Evolutionary conservation across 2,113 vertebrate genomes (phyloP).

Genomic region (Colius striatus): DNA sequence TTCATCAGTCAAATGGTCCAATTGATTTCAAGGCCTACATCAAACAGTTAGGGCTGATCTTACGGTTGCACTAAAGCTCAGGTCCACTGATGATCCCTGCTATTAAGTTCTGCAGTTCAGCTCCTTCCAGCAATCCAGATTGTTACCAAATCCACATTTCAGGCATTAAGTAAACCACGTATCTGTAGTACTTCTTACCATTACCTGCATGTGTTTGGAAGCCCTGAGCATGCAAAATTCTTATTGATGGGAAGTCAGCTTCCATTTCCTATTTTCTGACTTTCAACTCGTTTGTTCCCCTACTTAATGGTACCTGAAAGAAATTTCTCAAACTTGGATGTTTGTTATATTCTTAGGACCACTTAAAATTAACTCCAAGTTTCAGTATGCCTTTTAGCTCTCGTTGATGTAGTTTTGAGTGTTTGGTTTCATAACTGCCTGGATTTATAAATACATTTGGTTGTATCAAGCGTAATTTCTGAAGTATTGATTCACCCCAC

Average conservation of each 20-base stretch:
- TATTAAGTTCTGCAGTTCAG: not conserved
- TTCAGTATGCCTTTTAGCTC: not conserved
- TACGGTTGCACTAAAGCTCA: not conserved
- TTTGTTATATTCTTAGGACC: not conserved
- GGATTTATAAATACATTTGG: not conserved
- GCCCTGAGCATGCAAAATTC: fast-evolving
- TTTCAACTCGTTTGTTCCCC: not conserved
- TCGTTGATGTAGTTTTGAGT: not conserved
- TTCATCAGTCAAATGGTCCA: not conserved
- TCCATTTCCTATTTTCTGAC: not conserved
- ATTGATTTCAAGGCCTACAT: not conserved
- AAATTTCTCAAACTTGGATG: not conserved
- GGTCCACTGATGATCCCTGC: not conserved
- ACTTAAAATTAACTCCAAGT: not conserved
- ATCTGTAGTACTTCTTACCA: not conserved
- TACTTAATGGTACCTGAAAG: not conserved
- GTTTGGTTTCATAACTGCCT: not conserved
- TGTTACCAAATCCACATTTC: not conserved
- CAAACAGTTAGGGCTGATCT: not conserved
- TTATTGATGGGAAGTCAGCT: not conserved
- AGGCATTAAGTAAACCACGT: not conserved
- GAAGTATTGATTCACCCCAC: not conserved
- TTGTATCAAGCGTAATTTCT: not conserved
- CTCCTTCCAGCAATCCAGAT: not conserved
- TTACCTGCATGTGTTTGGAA: not conserved